phyloP scores from a whole-genome alignment of 1,140 invertebrate species.

The Dendroctonus valens region DNA sequence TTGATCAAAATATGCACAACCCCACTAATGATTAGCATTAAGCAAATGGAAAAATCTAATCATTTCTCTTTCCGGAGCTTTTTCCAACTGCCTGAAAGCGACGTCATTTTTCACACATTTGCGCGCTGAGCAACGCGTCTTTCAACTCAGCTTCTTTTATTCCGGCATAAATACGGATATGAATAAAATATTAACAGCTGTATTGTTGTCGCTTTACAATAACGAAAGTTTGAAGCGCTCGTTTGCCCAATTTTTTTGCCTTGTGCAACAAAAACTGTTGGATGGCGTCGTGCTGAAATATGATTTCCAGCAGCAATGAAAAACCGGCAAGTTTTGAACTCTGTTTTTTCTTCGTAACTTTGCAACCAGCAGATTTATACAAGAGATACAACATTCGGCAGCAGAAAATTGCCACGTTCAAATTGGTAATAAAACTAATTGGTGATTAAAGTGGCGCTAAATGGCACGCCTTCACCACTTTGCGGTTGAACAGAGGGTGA shows the following conservation, averaged over 20 bases:
- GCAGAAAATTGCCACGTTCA: not conserved
- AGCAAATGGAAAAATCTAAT: not conserved
- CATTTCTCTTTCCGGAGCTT: too few species aligned
- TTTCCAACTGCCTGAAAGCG: not conserved
- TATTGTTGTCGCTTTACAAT: constrained; percentile 1
- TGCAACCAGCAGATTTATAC: not conserved
- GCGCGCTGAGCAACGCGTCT: not conserved
- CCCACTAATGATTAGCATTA: not conserved
- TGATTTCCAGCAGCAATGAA: not conserved
- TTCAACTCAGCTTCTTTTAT: not conserved
- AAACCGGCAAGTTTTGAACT: not conserved
- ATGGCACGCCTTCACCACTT: not conserved
- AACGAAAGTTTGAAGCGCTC: constrained; percentile 5
- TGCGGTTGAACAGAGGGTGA: not conserved
- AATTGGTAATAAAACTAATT: constrained; percentile 16
- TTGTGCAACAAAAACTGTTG: not conserved
- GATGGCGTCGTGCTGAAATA: not conserved
- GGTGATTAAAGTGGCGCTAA: constrained; percentile 12
- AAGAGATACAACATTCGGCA: not conserved
- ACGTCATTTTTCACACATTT: not conserved
- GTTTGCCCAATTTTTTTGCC: not conserved
- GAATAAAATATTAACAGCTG: constrained; percentile 4
- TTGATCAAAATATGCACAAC: not conserved
- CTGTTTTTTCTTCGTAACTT: not conserved
- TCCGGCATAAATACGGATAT: not conserved